phyloP scores from a whole-genome alignment of 1,140 invertebrate species.

The Drosophila setifemur region DNA sequence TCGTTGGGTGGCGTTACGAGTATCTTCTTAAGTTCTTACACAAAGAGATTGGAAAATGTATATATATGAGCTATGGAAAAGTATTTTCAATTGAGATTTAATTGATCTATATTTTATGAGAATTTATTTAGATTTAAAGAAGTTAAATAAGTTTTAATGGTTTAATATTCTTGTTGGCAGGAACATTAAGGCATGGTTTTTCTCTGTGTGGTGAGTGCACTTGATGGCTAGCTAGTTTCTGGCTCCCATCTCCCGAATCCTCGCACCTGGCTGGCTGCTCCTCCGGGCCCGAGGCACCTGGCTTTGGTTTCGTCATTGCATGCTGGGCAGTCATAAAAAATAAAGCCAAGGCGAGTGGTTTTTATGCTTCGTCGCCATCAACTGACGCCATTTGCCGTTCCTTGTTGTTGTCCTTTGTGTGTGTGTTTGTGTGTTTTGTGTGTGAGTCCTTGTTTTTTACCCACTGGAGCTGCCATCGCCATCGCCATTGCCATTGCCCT shows the following conservation, averaged over 20 bases:
- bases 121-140: too few species aligned
- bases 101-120: too few species aligned
- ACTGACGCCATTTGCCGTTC: constrained; percentile 69
- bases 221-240: constrained; percentile 23
- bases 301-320: constrained; percentile 58
- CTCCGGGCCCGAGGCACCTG: constrained; percentile 34
- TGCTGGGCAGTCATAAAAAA: constrained; percentile 60
- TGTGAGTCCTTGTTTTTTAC: constrained; percentile 11
- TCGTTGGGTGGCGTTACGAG: constrained; percentile 11
- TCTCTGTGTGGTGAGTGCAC: constrained; percentile 17
- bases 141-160: too few species aligned
- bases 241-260: not conserved
- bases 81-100: too few species aligned
- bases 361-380: constrained; percentile 76
- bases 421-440: constrained; percentile 3
- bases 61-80: too few species aligned
- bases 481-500: constrained; percentile 36
- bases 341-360: constrained; percentile 62
- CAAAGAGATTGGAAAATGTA: too few species aligned
- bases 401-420: constrained; percentile 23
- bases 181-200: not conserved
- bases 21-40: not conserved
- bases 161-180: too few species aligned
- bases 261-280: not conserved
- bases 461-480: not conserved